Base-by-base conservation (phyloP, 2,797 vertebrate genomes). In the Platyrinchus mystaceus region DNA sequence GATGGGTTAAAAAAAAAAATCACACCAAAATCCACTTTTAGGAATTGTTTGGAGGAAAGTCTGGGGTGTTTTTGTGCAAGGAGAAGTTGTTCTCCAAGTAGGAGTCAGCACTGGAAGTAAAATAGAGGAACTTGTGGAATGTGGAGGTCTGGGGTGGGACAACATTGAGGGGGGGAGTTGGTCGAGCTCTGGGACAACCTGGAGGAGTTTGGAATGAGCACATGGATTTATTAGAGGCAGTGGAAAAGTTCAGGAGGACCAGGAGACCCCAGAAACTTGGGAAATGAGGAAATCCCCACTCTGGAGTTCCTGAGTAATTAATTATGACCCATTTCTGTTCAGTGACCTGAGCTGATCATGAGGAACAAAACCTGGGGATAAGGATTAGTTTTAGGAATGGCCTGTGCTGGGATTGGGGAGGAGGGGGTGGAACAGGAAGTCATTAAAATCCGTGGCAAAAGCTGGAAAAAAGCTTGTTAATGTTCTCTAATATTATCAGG, bases 361-460 rank as follows among this genome's bases (percentile, higher is more conserved):
- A 52, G 85, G 30, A 32, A 32, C 7, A 10, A 13, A 41, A 34
- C 12, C 39, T 63, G 82, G 52, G 53, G 41, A 58, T 37, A 12
- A 9, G 59, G 84, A 47, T 81, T 68, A 34, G 73, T 80, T 4
- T 58, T 28, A n/a, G 64, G 56, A 36, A 18, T 16, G 19, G 17
- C 21, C 59, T 3, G 28, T 49, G 67, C 68, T 85, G 47, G 12
- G 30, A 50, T 6, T 55, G 73, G 30, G 24, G 16, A n/a, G 7
- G 14, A 14, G 19, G 7, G 16, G 44, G 22, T 36, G 37, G 69
- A 64, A 37, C 50, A 84, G 55, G 15, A 84, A 66, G 66, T 43
- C 17, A 37, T 75, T 78, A 36, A 91, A 81, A 60, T 30, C 59
- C 47, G 87, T 91, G 49, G 43, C 52, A 53, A 69, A 90, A 73